These are phyloP conservation scores for Campylomormyrus tamandua DNA, from an alignment of 2,113 vertebrate species.

Conservation along the genomic window DNA sequence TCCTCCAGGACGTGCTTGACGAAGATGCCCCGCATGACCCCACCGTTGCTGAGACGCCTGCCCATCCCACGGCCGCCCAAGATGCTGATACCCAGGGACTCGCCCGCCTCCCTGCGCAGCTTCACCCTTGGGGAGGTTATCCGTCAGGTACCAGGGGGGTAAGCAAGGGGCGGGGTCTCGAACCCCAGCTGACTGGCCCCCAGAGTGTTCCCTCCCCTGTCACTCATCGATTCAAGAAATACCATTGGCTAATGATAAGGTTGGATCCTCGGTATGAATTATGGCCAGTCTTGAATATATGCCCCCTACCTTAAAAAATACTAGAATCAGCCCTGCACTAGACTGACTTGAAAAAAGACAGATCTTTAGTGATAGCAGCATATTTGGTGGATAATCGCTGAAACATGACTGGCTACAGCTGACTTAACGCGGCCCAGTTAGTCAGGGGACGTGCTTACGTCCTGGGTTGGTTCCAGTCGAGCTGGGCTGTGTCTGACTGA, in stretches of 20 bases:
- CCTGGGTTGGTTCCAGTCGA: constrained; percentile 83
- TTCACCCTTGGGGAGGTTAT: constrained; percentile 63
- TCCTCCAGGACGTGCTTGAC: constrained; percentile 89
- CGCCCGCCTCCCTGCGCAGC: constrained; percentile 76
- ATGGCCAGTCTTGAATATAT: background rate
- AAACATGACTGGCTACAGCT: background rate
- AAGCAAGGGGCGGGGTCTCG: background rate
- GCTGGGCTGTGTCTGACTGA: constrained; percentile 66
- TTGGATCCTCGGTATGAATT: background rate
- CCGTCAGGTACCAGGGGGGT: background rate
- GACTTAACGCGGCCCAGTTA: background rate
- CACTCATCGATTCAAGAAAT: background rate
- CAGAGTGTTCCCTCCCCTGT: background rate
- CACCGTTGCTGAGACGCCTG: constrained; percentile 81
- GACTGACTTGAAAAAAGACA: background rate
- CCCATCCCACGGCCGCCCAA: constrained; percentile 95
- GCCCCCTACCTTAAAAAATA: background rate
- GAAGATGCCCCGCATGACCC: constrained; percentile 95
- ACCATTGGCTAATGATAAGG: background rate
- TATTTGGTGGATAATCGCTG: background rate
- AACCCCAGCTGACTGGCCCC: background rate
- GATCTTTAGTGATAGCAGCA: background rate
- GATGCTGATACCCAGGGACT: constrained; percentile 91
- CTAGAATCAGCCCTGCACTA: background rate
- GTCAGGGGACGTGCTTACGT: constrained; percentile 58